Conservation (phyloP, 2,113 vertebrate species). For the Corvus cornix region DNA sequence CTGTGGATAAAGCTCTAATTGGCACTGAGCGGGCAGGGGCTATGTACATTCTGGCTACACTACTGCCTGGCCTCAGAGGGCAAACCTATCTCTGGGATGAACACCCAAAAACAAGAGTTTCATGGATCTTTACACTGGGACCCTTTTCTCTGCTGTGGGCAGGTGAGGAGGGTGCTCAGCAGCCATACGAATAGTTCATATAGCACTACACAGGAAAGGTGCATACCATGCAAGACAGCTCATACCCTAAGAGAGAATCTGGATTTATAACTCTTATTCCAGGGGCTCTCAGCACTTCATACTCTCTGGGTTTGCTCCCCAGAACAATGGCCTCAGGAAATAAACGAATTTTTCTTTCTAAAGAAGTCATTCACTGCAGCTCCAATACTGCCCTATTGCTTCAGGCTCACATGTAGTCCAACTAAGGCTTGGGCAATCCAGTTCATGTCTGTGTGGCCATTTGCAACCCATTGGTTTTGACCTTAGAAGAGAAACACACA, state of each 20-base stretch:
- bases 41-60: background rate
- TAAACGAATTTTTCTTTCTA: background rate
- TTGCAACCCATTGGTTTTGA: background rate
- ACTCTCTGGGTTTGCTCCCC: background rate
- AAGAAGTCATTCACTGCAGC: background rate
- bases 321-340: background rate
- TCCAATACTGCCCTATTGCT: background rate
- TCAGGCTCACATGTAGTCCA: background rate
- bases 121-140: background rate
- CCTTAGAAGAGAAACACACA: background rate
- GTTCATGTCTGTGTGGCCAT: background rate
- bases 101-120: background rate
- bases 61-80: background rate
- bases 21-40: background rate
- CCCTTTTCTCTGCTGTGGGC: background rate
- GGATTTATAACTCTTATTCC: background rate
- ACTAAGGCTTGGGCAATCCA: background rate
- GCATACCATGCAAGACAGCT: background rate
- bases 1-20: background rate
- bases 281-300: background rate
- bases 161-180: background rate
- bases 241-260: background rate
- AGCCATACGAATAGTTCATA: background rate
- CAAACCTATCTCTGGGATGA: background rate
- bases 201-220: accelerated